Percentiles rank a stretch among this genome's conserved stretches.
phyloP scores from a whole-genome alignment of 1,140 invertebrate genomes.

The Pseudomyrmex concolor region DNA sequence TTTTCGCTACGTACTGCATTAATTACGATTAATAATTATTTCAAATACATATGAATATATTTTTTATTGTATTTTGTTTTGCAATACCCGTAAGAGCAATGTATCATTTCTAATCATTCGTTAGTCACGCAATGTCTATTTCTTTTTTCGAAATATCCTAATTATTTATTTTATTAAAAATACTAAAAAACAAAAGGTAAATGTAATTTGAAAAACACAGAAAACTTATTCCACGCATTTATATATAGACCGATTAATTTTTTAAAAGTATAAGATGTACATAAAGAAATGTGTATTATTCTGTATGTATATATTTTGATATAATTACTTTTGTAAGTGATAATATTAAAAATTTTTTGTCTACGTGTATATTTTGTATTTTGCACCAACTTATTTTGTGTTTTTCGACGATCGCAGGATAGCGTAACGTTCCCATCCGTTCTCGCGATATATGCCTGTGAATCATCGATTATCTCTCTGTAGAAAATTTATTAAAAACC shows the following conservation, averaged over 20 bases:
- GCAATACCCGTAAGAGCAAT: too few species aligned
- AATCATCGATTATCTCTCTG: constrained; percentile 65
- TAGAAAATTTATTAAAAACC: constrained; percentile 67
- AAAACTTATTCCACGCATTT: constrained; percentile 38
- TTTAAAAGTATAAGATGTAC: constrained; percentile 19
- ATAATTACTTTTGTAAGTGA: too few species aligned
- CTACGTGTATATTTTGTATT: constrained; percentile 15
- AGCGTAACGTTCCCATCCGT: constrained; percentile 8
- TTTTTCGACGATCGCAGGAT: neutral
- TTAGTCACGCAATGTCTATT: neutral
- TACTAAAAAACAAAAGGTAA: neutral
- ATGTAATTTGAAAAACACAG: neutral
- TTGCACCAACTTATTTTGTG: neutral
- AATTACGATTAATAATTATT: too few species aligned
- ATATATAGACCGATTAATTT: neutral
- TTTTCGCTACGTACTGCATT: too few species aligned
- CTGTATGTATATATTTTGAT: too few species aligned
- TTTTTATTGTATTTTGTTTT: too few species aligned
- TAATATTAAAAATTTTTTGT: neutral
- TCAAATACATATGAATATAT: too few species aligned
- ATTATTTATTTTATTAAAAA: neutral
- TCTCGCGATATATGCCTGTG: constrained; percentile 49
- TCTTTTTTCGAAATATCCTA: neutral
- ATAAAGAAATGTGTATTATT: constrained; percentile 22
- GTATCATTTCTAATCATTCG: constrained; percentile 9